Percentiles rank a stretch among this genome's conserved stretches.
Evolutionary conservation across 2,888 invertebrate genomes (phyloP).

Genomic region (Achlya flavicornis): DNA sequence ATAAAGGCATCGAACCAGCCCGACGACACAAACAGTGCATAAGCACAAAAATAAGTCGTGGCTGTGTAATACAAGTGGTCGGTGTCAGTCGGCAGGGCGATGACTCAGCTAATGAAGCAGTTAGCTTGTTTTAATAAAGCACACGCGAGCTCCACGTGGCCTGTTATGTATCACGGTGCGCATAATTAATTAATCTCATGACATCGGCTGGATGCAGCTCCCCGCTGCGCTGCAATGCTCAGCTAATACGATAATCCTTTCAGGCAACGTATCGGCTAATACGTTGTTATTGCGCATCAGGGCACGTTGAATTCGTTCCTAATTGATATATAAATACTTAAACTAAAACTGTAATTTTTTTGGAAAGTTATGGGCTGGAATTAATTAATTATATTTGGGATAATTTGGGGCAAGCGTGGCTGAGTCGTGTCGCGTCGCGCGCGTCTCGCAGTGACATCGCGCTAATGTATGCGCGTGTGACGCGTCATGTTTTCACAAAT

Average conservation of each 20-base stretch:
- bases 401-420: background rate
- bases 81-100: background rate
- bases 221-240: background rate
- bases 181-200: background rate
- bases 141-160: background rate
- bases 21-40: background rate
- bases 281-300: background rate
- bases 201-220: background rate
- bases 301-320: background rate
- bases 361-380: background rate
- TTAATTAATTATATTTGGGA: constrained; percentile 1
- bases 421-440: background rate
- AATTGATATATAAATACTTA: background rate
- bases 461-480: background rate
- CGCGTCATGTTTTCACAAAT: background rate
- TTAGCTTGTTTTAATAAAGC: background rate
- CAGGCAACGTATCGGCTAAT: background rate
- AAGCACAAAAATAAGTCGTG: background rate
- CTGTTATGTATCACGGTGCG: background rate
- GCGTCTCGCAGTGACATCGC: background rate
- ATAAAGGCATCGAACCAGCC: background rate
- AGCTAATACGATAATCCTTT: background rate
- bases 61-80: background rate
- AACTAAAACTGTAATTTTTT: background rate
- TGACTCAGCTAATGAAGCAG: constrained; percentile 4